Conservation (phyloP, 2,888 invertebrate genomes). For the Caenorhabditis doughertyi region DNA sequence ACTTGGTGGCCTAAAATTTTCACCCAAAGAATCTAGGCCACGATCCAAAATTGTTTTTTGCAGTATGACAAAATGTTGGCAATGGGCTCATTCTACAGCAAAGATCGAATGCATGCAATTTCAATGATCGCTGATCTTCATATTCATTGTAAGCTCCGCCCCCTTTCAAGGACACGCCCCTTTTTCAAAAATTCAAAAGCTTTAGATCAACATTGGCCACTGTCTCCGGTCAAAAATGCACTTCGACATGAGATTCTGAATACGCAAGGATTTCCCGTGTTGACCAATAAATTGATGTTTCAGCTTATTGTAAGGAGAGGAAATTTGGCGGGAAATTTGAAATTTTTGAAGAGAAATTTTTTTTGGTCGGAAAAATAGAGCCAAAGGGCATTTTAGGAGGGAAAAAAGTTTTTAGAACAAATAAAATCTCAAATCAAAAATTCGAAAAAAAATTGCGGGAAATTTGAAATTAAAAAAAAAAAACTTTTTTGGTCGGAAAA, state of each 20-base stretch:
- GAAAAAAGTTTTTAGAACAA: too few relatives aligned
- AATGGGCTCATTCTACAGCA: slow-evolving; percentile 48
- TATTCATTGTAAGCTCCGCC: slow-evolving; percentile 48
- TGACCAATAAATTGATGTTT: slow-evolving; percentile 63
- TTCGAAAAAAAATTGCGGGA: too few relatives aligned
- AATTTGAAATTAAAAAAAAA: too few relatives aligned
- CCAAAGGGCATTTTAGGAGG: too few relatives aligned
- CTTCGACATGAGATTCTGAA: slow-evolving; percentile 39
- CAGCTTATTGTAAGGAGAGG: slow-evolving; percentile 64
- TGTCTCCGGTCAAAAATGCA: neutral
- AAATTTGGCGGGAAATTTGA: neutral
- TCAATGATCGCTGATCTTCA: slow-evolving; percentile 56
- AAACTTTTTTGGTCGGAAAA: too few relatives aligned
- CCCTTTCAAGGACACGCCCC: neutral
- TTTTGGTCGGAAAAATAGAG: neutral
- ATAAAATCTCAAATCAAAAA: too few relatives aligned
- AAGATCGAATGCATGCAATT: slow-evolving; percentile 46
- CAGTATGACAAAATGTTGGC: slow-evolving; percentile 49
- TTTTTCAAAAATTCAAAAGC: neutral
- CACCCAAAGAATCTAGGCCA: too few relatives aligned
- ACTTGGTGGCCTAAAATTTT: too few relatives aligned
- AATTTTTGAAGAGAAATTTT: neutral
- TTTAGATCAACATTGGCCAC: slow-evolving; percentile 39
- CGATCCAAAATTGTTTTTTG: too few relatives aligned
- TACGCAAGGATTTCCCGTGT: neutral